Conservation (phyloP, 2,113 vertebrate species). For the Lethenteron reissneri region DNA sequence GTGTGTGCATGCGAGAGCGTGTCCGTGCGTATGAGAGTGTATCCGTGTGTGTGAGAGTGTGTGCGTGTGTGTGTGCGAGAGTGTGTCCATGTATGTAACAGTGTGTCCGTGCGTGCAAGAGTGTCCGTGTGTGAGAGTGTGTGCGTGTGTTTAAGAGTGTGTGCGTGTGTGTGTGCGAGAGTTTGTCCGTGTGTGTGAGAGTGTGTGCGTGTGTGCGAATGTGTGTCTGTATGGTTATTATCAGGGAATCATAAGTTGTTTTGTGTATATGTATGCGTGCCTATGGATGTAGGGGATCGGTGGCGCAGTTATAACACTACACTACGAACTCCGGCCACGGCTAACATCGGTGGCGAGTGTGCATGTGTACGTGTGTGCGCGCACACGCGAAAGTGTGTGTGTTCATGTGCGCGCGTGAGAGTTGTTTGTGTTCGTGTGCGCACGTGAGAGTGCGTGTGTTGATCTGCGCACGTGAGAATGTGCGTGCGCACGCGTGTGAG, state of each 20-base stretch:
- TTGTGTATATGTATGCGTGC: not conserved
- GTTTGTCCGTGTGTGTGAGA: not conserved
- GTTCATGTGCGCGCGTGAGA: not conserved
- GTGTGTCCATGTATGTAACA: too few species aligned
- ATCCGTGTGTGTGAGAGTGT: too few species aligned
- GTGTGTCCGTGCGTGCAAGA: not conserved
- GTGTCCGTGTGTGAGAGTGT: not conserved
- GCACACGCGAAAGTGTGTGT: not conserved
- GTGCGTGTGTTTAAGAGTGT: not conserved
- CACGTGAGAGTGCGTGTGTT: not conserved
- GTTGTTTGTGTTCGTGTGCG: not conserved
- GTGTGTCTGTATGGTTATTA: not conserved
- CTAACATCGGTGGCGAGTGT: too few species aligned
- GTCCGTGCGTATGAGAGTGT: too few species aligned
- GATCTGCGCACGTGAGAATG: not conserved
- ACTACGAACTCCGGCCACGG: too few species aligned
- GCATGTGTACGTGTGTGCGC: too few species aligned
- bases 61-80: too few species aligned
- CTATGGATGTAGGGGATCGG: not conserved
- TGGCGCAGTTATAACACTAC: too few species aligned
- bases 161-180: not conserved
- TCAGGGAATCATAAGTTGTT: not conserved
- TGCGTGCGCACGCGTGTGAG: not conserved
- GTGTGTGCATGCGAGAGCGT: too few species aligned
- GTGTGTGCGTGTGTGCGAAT: not conserved